Base-by-base conservation (phyloP, 2,113 vertebrate genomes). In the Danionella cerebrum region DNA sequence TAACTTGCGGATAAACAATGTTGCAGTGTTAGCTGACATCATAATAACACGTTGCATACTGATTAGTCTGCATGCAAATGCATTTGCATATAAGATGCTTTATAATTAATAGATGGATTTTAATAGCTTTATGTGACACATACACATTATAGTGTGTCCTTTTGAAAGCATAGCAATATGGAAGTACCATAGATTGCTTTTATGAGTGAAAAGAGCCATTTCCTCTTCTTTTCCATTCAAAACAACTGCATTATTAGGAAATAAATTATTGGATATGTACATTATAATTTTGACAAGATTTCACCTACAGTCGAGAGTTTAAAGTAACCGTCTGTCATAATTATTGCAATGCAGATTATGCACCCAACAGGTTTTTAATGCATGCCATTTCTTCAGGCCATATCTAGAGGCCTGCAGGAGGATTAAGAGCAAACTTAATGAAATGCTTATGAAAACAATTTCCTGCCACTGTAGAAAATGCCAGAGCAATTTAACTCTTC, bases 401-500 rank as follows among this genome's bases (percentile, higher is more conserved):
- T 72, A 74, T 80, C 72, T 51, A 79, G 76, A 74, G 82, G 80
- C 81, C 77, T 82, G 81, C 84, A 85, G 73, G 78, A 76, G 83
- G 84, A 87, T 85, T 84, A 85, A 80, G 68, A 50, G 79, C 74
- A 76, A 72, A 78, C 79, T 76, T 87, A 84, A 86, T 87, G 82
- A 86, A 86, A 80, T 75, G 76, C 16, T 84, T 83, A 83, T 86
- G 80, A 78, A 84, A 80, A 76, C 82, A 79, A 85, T 84, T 76
- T 79, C 77, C 76, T 75, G 76, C 79, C 71, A 74, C 11, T 35
- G n/a, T 12, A 29, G 57, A 70, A 70, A 63, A 63, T 62, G 47
- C 29, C 24, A 33, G 29, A 4, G 57, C 57, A 69, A 6, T 59
- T 39, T 53, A 44, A 41, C 13, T 5, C 24, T 69, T 60, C 33